These are phyloP conservation scores for Ephydatia muelleri DNA, from an alignment of 37 sponge, comb jelly and placozoan genomes.

Conservation along the genomic window DNA sequence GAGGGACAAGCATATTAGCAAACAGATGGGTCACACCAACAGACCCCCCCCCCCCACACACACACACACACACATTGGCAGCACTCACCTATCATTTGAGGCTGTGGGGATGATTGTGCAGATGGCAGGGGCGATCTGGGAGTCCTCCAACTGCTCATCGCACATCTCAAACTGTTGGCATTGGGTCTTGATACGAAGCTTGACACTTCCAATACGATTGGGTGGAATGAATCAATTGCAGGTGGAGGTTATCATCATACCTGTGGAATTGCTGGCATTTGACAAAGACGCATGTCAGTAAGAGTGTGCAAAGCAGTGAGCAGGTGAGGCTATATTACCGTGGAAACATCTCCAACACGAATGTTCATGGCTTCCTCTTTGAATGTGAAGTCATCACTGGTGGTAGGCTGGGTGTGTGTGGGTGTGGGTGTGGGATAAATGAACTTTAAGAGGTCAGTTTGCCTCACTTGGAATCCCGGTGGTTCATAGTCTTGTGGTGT, in stretches of 20 bases:
- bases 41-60: too few relatives aligned
- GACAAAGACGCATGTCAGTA: slow-evolving; percentile 10
- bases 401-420: slow-evolving; percentile 6
- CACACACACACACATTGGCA: too few relatives aligned
- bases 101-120: neutral
- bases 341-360: slow-evolving; percentile 71
- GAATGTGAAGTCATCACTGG: slow-evolving; percentile 53
- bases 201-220: slow-evolving; percentile 49
- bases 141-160: slow-evolving; percentile 19
- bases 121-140: neutral
- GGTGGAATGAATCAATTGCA: neutral
- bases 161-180: slow-evolving; percentile 61
- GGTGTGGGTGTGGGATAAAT: neutral
- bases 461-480: slow-evolving; percentile 68
- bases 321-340: slow-evolving; percentile 24
- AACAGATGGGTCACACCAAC: too few relatives aligned
- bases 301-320: neutral
- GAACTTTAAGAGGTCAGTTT: neutral
- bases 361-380: slow-evolving; percentile 65
- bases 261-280: slow-evolving; percentile 26
- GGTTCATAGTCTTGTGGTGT: slow-evolving; percentile 91
- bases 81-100: neutral
- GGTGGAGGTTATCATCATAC: neutral
- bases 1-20: too few relatives aligned
- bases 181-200: slow-evolving; percentile 74